Base-by-base conservation (phyloP, 2,888 invertebrate genomes). In the Drosophila mayaguana region DNA sequence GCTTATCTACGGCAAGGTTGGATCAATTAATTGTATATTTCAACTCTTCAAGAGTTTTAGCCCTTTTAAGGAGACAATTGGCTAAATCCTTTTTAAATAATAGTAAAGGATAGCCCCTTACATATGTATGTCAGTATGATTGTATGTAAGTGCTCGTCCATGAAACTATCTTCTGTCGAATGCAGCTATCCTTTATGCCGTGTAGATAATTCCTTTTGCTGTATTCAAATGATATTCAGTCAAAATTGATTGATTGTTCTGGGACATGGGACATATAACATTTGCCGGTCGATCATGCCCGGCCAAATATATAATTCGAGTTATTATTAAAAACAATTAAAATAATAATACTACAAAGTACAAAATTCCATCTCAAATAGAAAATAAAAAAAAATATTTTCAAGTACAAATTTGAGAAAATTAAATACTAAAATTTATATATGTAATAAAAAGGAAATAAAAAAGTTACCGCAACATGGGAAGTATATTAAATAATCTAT, bases 71-170 rank as follows among this genome's bases (percentile, higher is more conserved):
- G 25, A 8, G 12, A 43, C 25, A 20, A 32, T 57, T n/a, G 22
- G 42, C 22, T 34, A 9, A 57, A 34, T 5, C 20, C 32, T 34
- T 57, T 57, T 43, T 22, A 43, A 43, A 43, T 36, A 48, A 34
- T 48, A n/a, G 34, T 12, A 46, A 46, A n/a, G 22, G 32, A 32
- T 50, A 12, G 34, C 20, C 50, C 6, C 14, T 50, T 20, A 8
- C 14, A 14, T 7, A 3, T 42, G 40, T 42, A 11, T 1, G 7
- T 40, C 8, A 3, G n/a, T 3, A 40, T 40, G 9, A 8, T n/a
- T 42, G 18, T 3, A 1, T 42, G 40, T 11, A 18, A 18, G 18
- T 18, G 36, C 36, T 5, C 14, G 11, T 11, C 3, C 32, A 32
- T 32, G 0, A 12, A 38, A 38, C 6, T 2, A 16, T 16, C 38